Base-by-base conservation (phyloP, 2,113 vertebrate genomes). In the Muntiacus muntjak region DNA sequence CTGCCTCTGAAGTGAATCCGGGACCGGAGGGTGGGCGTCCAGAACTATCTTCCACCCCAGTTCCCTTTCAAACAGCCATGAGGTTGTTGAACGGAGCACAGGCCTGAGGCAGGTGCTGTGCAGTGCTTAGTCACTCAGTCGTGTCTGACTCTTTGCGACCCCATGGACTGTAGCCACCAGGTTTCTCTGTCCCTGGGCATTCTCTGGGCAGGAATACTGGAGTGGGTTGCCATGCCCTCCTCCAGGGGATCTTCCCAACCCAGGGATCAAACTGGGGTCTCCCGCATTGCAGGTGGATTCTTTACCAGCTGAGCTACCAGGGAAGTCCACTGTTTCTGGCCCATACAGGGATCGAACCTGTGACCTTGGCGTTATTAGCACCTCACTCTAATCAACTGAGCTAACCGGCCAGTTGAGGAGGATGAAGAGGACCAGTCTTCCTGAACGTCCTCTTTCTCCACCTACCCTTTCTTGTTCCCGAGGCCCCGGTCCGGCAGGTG, bases 401-500 rank as follows among this genome's bases (percentile, higher is more conserved):
- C n/a, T 74, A 74, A 13, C n/a, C 0, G 1, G 67, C 43, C 45
- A 33, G 17, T 36, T 89, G 26, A 30, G 64, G 30, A 12, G 6
- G 57, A 19, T 3, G 21, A 4, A 21, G 79, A 23, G 28, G 82
- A 47, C 43, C 30, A 26, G 15, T 6, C 76, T 50, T 58, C 15
- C 30, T 6, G 55, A 36, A 11, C 4, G 14, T 15, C 40, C 40
- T 7, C 26, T 40, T 7, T 30, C 3, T 5, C 26, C 4, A 30
- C 40, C 25, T 45, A 17, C 11, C 19, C 28, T 4, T 30, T 3
- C 5, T 30, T n/a, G 40, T 33, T 58, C 40, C 19, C 1, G 8
- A 15, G 6, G 21, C 14, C 64, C 25, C 1, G 0, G 17, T 8
- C 30, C 0, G 2, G 54, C 54, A 52, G 45, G 23, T 10, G 82